Evolutionary conservation across 2,888 invertebrate species (phyloP), one percentile per base, ranked within the genome.

Genomic region (Branchipolynoe longqiensis): DNA sequence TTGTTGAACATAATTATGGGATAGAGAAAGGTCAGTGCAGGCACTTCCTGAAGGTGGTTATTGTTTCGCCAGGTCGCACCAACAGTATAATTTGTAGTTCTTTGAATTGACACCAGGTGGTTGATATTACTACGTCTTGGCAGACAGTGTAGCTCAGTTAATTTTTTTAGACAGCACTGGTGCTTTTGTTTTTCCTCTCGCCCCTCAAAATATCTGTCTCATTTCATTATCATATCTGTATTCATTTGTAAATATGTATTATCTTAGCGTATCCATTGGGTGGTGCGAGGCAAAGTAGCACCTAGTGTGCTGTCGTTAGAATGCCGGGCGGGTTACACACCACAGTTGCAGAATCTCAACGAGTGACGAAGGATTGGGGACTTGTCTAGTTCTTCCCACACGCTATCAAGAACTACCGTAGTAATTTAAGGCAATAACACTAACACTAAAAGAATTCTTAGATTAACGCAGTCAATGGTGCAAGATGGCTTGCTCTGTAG

Each of bases 201-300:
- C 4, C 25, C 3, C 38, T 62, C 62, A 62, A 62, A 62, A n/a
- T 28, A 62, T 38, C 69, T 69, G 69, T 69, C 69, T 69, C 69
- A 69, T 69, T 69, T 69, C 69, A 69, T 69, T 69, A 69, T 69
- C 69, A 69, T 69, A 36, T 36, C 4, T 25, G 36, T 69, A 69
- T 69, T 69, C 69, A 69, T 69, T 69, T 69, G 69, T 69, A 69
- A 69, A 69, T 69, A 69, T 69, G 69, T 69, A 69, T 38, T 36
- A 31, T 14, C 69, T 69, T 69, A n/a, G n/a, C n/a, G 69, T 69
- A 69, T 38, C 18, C 14, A 62, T 25, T 31, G 28, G 12, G 62
- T 62, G 62, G 62, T 62, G 62, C 31, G 4, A 62, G 2, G 12
- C 62, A 14, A 3, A 31, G 31, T 31, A 28, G n/a, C n/a, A n/a